Evolutionary conservation across 2,113 vertebrate genomes (phyloP).

Genomic region (Oxyura jamaicensis): DNA sequence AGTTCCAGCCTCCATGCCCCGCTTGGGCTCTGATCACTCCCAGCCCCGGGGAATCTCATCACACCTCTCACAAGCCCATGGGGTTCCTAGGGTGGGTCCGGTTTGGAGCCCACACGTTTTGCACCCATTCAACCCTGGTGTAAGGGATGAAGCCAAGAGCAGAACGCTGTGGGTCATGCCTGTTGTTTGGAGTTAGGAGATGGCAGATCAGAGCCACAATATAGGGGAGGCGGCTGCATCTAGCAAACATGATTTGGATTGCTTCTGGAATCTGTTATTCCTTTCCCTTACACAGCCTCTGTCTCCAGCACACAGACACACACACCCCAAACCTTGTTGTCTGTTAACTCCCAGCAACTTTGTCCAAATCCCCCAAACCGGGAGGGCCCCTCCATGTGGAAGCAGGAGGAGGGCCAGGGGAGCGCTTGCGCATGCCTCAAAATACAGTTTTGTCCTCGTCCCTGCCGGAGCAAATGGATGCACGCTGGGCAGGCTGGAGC

Average conservation of each 20-base stretch:
- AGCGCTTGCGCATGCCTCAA: background rate
- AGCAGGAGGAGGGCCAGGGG: background rate
- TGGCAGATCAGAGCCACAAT: background rate
- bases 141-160: background rate
- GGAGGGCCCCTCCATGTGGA: background rate
- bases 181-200: accelerated
- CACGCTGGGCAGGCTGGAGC: slow-evolving; percentile 14
- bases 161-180: background rate
- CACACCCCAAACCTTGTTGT: background rate
- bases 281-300: background rate
- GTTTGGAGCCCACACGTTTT: background rate
- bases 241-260: background rate
- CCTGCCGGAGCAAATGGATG: background rate
- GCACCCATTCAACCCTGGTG: background rate
- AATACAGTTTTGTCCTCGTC: background rate
- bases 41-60: background rate
- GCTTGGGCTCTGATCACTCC: accelerated
- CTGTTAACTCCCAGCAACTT: background rate
- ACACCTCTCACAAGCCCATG: background rate
- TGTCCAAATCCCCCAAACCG: background rate
- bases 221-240: background rate
- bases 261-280: background rate
- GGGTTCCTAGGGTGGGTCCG: accelerated
- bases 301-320: background rate
- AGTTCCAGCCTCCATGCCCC: background rate